A percentile compares a stretch with the other conserved stretches of the same genome.
phyloP scores from a whole-genome alignment of 2,888 invertebrate genomes.

The Oxycera nigricornis region DNA sequence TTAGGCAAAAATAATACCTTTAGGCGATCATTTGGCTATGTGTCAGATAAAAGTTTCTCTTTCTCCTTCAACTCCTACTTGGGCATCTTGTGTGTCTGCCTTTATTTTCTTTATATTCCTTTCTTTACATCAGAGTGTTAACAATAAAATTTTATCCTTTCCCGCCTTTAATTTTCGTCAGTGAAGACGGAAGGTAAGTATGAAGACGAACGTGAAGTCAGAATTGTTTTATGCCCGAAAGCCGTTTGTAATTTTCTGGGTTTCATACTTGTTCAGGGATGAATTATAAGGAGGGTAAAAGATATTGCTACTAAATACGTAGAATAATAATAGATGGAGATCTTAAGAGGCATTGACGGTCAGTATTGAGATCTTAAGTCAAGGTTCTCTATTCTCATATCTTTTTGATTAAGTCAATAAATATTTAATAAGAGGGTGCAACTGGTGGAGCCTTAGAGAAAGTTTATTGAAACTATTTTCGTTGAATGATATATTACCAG shows the following conservation, averaged over 20 bases:
- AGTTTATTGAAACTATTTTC: too few relatives aligned
- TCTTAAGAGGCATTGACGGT: not conserved
- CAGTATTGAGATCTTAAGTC: not conserved
- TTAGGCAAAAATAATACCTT: constrained; percentile 25
- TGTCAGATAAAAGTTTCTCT: not conserved
- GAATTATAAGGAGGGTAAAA: not conserved
- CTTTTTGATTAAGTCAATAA: constrained; percentile 39
- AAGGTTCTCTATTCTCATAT: constrained; percentile 7
- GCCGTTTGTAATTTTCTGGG: constrained; percentile 32
- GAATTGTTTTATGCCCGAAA: constrained; percentile 33
- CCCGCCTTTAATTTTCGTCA: constrained; percentile 44
- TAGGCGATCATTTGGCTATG: constrained; percentile 5
- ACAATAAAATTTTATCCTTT: constrained; percentile 46
- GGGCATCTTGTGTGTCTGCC: not conserved
- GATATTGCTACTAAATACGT: constrained; percentile 27
- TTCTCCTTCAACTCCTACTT: not conserved
- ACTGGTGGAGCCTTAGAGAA: not conserved
- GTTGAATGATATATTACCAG: too few relatives aligned
- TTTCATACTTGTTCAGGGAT: not conserved
- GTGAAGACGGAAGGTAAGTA: not conserved
- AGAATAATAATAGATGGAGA: constrained; percentile 9
- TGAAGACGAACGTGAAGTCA: constrained; percentile 23
- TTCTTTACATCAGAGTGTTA: constrained; percentile 20
- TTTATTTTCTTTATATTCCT: not conserved
- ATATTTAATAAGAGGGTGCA: constrained; percentile 37